Base-by-base conservation (phyloP, 2,113 vertebrate genomes). In the Silurus asotus region DNA sequence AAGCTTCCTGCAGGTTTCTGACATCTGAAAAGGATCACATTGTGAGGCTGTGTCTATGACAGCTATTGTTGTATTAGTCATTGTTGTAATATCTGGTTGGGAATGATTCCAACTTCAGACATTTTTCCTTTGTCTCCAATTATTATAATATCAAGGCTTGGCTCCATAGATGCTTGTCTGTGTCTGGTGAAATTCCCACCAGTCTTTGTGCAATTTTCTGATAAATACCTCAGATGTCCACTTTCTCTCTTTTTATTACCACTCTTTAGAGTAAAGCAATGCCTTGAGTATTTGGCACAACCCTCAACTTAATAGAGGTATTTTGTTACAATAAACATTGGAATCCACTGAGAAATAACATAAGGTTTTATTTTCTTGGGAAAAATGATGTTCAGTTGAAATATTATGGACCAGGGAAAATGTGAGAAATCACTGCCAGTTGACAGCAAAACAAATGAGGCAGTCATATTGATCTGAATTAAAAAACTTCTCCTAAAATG, bases 81-180 rank as follows among this genome's bases (percentile, higher is more conserved):
- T 23, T 67, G 83, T 88, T 87, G 90, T 87, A 70, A 90, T 88
- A 93, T 91, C 90, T 91, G 87, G 84, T 91, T 88, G 89, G 84
- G 90, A 89, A 82, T 58, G 90, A 80, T 55, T 90, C 89, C 86
- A 88, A 84, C 69, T 89, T 88, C 88, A 88, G 88, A 88, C 51
- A 37, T 53, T 37, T 87, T 51, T 7, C 67, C 59, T 77, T 67
- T 85, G 89, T 92, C 91, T 89, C 89, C 89, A 89, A 88, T 93
- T 93, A 91, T 92, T 86, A 93, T 92, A 87, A 93, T 93, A 87
- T 87, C 82, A 87, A 84, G 85, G 88, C 89, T 89, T 87, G 55
- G 87, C 89, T 91, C 28, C 67, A 17, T 85, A 79, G 88, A 81
- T 87, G 87, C 88, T 83, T 85, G 88, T 90, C 90, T 90, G 87